These are phyloP conservation scores for Hyles euphorbiae DNA, from an alignment of 1,140 invertebrate species.

Conservation along the genomic window DNA sequence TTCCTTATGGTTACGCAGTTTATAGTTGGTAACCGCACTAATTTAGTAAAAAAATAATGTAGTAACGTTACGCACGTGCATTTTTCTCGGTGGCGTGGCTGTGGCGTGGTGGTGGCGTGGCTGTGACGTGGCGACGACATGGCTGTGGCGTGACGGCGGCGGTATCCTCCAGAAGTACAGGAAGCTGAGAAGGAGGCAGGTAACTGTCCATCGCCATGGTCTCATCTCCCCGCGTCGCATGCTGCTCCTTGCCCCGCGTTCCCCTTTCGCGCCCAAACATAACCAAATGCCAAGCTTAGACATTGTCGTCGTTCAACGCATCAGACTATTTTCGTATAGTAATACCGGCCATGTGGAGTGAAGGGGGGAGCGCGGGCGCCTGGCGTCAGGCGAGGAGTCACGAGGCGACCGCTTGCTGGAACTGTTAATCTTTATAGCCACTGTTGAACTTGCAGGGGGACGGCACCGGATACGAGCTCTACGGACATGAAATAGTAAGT, in stretches of 20 bases:
- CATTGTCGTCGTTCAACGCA: background rate
- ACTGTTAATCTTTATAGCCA: slow-evolving; percentile 72
- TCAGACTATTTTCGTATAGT: too few species aligned
- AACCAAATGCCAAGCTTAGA: background rate
- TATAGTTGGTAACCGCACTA: too few species aligned
- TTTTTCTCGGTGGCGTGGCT: background rate
- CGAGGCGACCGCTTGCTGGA: slow-evolving; percentile 8
- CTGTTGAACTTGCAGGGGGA: slow-evolving; percentile 84
- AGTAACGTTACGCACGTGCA: slow-evolving; percentile 28
- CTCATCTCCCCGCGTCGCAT: too few species aligned
- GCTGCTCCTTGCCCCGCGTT: background rate
- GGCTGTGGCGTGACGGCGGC: background rate
- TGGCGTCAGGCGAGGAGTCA: background rate
- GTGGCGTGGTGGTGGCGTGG: background rate
- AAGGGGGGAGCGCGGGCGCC: background rate
- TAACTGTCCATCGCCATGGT: slow-evolving; percentile 69
- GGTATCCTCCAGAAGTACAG: slow-evolving; percentile 86
- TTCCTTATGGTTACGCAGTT: too few species aligned
- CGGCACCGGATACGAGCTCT: slow-evolving; percentile 82
- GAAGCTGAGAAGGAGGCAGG: slow-evolving; percentile 92
- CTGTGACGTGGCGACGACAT: background rate
- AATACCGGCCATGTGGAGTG: background rate
- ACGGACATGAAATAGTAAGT: slow-evolving; percentile 81
- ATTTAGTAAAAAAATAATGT: too few species aligned
- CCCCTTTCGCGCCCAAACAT: background rate